phyloP scores from a whole-genome alignment of 2,797 vertebrate species.

The Gorsachius magnificus region DNA sequence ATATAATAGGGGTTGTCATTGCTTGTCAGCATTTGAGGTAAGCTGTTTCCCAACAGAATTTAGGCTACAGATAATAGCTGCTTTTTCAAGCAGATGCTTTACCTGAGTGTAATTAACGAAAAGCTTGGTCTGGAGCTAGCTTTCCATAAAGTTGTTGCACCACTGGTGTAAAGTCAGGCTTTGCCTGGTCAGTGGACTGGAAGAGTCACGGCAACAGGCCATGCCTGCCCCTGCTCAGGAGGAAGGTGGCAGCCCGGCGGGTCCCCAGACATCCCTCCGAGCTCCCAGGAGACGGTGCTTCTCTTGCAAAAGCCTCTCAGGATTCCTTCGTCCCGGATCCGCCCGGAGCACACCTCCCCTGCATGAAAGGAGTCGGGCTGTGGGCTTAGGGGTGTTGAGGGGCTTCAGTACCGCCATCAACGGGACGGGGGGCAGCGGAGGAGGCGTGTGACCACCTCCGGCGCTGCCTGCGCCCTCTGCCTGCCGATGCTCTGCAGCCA shows the following conservation, averaged over 20 bases:
- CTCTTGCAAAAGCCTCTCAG: fast-evolving
- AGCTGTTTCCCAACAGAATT: not conserved
- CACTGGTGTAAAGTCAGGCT: not conserved
- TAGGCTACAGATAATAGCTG: not conserved
- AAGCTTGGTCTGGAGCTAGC: not conserved
- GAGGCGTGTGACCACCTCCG: fast-evolving
- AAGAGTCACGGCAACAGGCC: fast-evolving
- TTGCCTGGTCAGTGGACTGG: not conserved
- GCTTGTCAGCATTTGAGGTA: not conserved
- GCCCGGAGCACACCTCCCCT: not conserved
- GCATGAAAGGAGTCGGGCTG: not conserved
- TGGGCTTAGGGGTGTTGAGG: not conserved
- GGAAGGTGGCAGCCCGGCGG: fast-evolving
- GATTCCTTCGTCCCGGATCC: not conserved
- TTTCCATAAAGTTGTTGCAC: not conserved
- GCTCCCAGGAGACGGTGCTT: not conserved
- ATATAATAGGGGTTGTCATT: not conserved
- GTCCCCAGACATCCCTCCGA: not conserved
- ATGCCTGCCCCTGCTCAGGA: no score
- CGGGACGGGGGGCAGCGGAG: no score
- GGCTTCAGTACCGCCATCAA: fast-evolving
- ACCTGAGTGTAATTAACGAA: not conserved
- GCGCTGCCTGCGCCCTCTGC: not conserved
- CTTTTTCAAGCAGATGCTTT: not conserved
- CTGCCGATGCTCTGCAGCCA: fast-evolving